Percentiles rank a stretch among this genome's conserved stretches.
These are phyloP conservation scores for Chalcis sispes DNA, from an alignment of 2,888 invertebrate genomes.

Conservation along the genomic window DNA sequence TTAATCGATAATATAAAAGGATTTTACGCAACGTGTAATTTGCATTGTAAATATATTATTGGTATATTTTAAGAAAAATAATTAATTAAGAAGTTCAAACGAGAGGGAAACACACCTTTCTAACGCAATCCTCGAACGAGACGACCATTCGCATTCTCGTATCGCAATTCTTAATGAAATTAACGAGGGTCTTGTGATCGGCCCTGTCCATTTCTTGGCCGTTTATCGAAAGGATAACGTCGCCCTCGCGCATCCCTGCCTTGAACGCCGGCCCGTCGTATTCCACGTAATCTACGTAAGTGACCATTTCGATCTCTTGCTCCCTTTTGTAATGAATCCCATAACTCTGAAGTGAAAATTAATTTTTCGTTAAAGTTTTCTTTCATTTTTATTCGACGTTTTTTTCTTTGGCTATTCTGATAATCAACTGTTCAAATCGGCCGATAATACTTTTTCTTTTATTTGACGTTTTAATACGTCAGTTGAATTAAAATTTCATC, in stretches of 20 bases:
- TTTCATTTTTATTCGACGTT: too few species aligned
- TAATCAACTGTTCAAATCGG: too few species aligned
- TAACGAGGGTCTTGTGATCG: slow-evolving; percentile 95
- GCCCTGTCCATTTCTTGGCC: slow-evolving; percentile 96
- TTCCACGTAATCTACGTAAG: slow-evolving; percentile 97
- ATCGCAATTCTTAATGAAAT: slow-evolving; percentile 92
- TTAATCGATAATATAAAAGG: too few species aligned
- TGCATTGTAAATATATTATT: too few species aligned
- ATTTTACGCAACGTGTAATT: too few species aligned
- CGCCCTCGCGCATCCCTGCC: slow-evolving; percentile 96
- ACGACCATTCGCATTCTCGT: slow-evolving; percentile 96
- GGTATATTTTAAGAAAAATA: too few species aligned
- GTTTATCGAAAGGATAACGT: slow-evolving; percentile 96
- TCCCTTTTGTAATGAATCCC: slow-evolving; percentile 97
- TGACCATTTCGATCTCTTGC: slow-evolving; percentile 96
- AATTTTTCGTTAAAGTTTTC: neutral
- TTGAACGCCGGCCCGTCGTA: slow-evolving; percentile 93
- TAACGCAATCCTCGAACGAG: slow-evolving; percentile 96
- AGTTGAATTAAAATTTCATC: too few species aligned
- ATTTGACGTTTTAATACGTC: too few species aligned
- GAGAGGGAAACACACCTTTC: slow-evolving; percentile 81
- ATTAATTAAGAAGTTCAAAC: too few species aligned
- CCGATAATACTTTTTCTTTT: too few species aligned
- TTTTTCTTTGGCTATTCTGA: too few species aligned
- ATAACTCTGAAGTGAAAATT: slow-evolving; percentile 84